These are phyloP conservation scores for Tichodroma muraria DNA, from an alignment of 2,113 vertebrate species.

Conservation along the genomic window DNA sequence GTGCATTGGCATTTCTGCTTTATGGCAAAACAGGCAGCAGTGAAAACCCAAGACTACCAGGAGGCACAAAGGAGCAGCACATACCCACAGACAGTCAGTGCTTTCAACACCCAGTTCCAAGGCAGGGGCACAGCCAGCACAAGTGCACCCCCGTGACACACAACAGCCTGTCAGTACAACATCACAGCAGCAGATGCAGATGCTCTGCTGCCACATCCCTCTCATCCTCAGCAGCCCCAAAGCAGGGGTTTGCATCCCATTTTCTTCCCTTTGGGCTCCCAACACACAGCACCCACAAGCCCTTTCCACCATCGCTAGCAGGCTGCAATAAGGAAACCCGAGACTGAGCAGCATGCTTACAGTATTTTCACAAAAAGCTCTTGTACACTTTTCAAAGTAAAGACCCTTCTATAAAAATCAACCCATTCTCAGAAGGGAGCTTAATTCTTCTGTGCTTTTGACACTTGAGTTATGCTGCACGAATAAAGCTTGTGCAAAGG, in stretches of 20 bases:
- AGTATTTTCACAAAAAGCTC: not conserved
- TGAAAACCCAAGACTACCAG: not conserved
- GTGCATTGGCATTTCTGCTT: not conserved
- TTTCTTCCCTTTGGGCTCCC: not conserved
- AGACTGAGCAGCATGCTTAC: not conserved
- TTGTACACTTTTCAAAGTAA: not conserved
- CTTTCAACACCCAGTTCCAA: not conserved
- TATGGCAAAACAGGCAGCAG: not conserved
- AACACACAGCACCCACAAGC: not conserved
- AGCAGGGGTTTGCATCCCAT: not conserved
- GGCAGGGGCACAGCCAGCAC: not conserved
- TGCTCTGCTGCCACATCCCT: not conserved
- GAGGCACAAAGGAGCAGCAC: not conserved
- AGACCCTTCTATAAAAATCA: not conserved
- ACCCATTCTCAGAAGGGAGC: not conserved
- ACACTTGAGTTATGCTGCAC: not conserved
- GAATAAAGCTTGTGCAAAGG: not conserved
- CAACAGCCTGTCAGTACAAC: not conserved
- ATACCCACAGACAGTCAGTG: rapidly evolving
- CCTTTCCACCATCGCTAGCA: not conserved
- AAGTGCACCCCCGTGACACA: not conserved
- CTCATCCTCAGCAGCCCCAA: not conserved
- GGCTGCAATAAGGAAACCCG: not conserved
- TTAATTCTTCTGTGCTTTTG: not conserved
- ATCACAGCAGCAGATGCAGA: not conserved